A percentile compares a stretch with the other conserved stretches of the same genome.
Evolutionary conservation across 2,113 vertebrate species (phyloP).

Genomic region (Psammodynastes pulverulentus): DNA sequence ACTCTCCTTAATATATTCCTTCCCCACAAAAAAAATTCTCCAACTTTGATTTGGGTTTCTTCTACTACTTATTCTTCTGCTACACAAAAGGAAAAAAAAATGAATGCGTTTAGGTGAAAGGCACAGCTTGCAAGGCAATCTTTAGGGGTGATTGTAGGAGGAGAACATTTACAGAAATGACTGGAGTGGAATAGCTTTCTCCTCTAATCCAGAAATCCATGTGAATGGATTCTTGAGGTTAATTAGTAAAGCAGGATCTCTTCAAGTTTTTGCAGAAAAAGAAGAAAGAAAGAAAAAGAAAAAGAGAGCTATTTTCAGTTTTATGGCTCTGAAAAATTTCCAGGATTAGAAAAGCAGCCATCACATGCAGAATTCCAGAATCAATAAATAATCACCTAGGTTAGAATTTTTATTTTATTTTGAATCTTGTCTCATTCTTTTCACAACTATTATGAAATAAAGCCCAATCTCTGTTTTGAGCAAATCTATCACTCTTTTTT

Average conservation of each 20-base stretch:
- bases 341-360: neutral
- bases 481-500: no score
- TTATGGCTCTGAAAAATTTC: neutral
- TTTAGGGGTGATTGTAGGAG: neutral
- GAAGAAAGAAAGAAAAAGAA: neutral
- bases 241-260: neutral
- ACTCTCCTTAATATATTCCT: neutral
- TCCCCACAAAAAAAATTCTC: neutral
- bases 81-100: neutral
- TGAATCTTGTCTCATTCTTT: neutral
- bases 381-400: neutral
- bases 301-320: neutral
- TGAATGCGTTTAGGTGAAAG: neutral
- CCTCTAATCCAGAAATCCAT: neutral
- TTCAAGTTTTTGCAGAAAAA: neutral
- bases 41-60: neutral
- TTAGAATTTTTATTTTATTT: neutral
- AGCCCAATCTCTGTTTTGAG: neutral
- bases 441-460: neutral
- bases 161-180: neutral
- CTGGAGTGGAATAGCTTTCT: neutral
- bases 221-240: neutral
- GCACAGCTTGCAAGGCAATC: neutral
- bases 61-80: neutral
- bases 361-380: neutral